phyloP scores from a whole-genome alignment of 1,140 invertebrate species.

The Dreissena rostriformis region DNA sequence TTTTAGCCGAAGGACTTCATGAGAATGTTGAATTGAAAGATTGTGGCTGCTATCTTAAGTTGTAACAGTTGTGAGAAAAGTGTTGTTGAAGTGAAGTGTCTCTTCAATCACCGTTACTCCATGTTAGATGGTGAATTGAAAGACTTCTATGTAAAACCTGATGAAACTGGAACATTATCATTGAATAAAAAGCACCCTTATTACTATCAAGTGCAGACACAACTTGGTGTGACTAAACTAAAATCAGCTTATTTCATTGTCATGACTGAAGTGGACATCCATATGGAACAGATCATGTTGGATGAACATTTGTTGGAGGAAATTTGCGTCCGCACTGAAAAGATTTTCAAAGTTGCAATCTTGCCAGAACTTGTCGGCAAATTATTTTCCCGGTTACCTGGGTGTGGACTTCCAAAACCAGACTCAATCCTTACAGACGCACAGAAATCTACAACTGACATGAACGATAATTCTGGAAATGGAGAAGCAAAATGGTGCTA shows the following conservation, averaged over 20 bases:
- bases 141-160: neutral
- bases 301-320: slow-evolving; percentile 27
- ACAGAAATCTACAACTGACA: neutral
- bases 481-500: slow-evolving; percentile 28
- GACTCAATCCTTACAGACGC: neutral
- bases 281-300: slow-evolving; percentile 29
- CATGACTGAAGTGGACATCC: slow-evolving; percentile 21
- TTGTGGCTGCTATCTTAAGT: neutral
- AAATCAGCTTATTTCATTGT: slow-evolving; percentile 39
- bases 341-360: slow-evolving; percentile 25
- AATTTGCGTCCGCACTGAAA: neutral
- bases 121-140: neutral
- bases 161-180: neutral
- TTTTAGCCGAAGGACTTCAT: neutral
- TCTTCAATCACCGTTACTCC: neutral
- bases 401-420: neutral
- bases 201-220: slow-evolving; percentile 44
- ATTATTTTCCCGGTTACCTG: slow-evolving; percentile 9
- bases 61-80: slow-evolving; percentile 52
- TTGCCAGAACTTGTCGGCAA: slow-evolving; percentile 42
- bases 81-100: slow-evolving; percentile 50
- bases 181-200: slow-evolving; percentile 35
- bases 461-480: neutral
- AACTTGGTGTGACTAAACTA: slow-evolving; percentile 17
- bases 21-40: neutral